These are phyloP conservation scores for Drosophila grimshawi DNA, from an alignment of 1,140 invertebrate genomes.

Conservation along the genomic window DNA sequence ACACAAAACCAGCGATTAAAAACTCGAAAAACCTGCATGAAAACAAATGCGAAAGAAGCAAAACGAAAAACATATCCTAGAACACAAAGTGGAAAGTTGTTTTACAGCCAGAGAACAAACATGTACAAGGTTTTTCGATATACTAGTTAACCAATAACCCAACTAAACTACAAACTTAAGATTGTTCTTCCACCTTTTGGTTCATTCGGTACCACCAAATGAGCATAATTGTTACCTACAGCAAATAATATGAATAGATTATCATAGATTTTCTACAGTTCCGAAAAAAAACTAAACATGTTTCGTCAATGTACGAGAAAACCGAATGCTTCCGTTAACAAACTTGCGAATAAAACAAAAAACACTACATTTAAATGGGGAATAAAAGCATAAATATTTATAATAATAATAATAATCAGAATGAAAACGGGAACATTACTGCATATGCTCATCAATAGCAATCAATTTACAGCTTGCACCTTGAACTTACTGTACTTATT, in stretches of 20 bases:
- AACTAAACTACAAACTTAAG: constrained; percentile 37
- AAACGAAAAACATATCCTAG: constrained; percentile 63
- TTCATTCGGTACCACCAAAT: constrained; percentile 71
- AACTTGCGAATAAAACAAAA: constrained; percentile 20
- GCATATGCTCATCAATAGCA: constrained; percentile 4
- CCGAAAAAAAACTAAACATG: constrained; percentile 13
- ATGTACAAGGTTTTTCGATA: constrained; percentile 20
- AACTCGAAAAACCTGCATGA: constrained; percentile 5
- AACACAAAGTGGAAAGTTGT: constrained; percentile 49
- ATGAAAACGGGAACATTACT: constrained; percentile 23
- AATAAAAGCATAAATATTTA: background rate
- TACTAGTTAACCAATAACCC: constrained; percentile 22
- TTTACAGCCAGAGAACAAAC: constrained; percentile 19
- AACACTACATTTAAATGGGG: constrained; percentile 2
- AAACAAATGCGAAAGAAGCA: background rate
- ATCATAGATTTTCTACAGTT: constrained; percentile 68
- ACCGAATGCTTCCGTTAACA: constrained; percentile 63
- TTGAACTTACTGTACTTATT: constrained; percentile 3
- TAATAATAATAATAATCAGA: background rate
- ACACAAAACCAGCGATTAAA: constrained; percentile 11
- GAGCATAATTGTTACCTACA: constrained; percentile 28
- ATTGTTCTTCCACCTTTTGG: constrained; percentile 75
- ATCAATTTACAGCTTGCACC: constrained; percentile 3
- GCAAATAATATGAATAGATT: constrained; percentile 43
- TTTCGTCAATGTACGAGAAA: constrained; percentile 9